Base-by-base conservation (phyloP, 2,888 invertebrate species). In the Heliconius ethilla region DNA sequence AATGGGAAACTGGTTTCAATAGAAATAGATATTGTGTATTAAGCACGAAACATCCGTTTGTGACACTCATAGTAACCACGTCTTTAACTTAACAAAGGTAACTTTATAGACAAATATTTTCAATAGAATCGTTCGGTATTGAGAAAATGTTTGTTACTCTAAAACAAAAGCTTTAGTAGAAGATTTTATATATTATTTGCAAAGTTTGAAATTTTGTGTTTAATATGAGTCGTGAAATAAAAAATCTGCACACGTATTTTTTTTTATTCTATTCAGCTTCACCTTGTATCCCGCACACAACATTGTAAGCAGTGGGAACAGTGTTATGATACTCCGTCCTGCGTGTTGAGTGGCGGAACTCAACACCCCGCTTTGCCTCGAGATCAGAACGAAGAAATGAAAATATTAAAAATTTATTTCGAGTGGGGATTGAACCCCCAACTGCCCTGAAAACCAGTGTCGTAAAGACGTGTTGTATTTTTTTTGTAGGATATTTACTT, bases 401-500 rank as follows among this genome's bases (percentile, higher is more conserved):
- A n/a, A n/a, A n/a, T n/a, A n/a, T n/a, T n/a, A n/a, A n/a, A n/a
- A n/a, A n/a, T n/a, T n/a, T n/a, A n/a, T 29, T 15, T 51, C 6
- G 6, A 51, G 15, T 51, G 6, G 6, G 45, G 18, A n/a, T 11
- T 0, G 59, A 59, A n/a, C n/a, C 3, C 59, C 11, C 10, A 59
- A n/a, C 59, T n/a, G n/a, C 3, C 59, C n/a, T 59, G 7, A 51
- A 22, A 63, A 27, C 25, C 45, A 29, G 77, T 69, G 72, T 77
- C 78, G 79, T 78, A 78, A 81, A 72, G 73, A 67, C 69, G 75
- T 73, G 79, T 79, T 81, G 79, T 82, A 83, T 80, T 82, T 87
- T 86, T 86, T 84, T 83, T 81, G 77, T 85, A 33, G 33, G 33
- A 86, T 85, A 88, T 89, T 88, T 85, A 87, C 85, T 88, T 85